A percentile compares a stretch with the other conserved stretches of the same genome.
Evolutionary conservation across 2,888 invertebrate genomes (phyloP).

Genomic region (Biston stratarius): DNA sequence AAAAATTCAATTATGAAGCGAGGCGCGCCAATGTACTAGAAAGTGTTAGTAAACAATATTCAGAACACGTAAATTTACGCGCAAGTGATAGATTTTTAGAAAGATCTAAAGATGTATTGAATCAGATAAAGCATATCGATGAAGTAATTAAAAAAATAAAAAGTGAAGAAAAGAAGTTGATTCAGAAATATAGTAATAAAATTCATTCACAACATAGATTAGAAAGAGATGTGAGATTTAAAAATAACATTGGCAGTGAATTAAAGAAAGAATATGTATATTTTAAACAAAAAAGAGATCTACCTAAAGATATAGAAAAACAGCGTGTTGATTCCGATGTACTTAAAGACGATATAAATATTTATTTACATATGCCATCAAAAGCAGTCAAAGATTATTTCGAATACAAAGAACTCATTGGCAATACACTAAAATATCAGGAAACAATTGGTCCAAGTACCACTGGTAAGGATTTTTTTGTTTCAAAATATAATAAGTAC

Average conservation of each 20-base stretch:
- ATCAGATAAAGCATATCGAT: neutral
- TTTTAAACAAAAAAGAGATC: neutral
- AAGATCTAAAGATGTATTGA: neutral
- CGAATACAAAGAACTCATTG: neutral
- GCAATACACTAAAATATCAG: neutral
- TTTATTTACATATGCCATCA: neutral
- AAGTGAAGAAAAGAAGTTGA: neutral
- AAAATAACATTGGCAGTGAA: neutral
- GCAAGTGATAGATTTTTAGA: neutral
- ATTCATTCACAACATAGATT: neutral
- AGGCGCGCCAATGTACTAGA: neutral
- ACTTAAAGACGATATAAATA: neutral
- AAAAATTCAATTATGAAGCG: neutral
- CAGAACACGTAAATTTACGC: neutral
- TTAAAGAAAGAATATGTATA: neutral
- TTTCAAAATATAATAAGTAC: neutral
- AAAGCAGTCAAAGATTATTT: neutral
- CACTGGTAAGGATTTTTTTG: neutral
- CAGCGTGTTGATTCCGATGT: neutral
- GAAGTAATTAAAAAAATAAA: neutral
- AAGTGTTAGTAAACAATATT: neutral
- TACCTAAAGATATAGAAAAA: neutral
- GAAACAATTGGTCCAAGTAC: neutral
- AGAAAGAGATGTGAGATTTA: slow-evolving; percentile 1
- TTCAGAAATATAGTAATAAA: neutral